Evolutionary conservation across 2,888 invertebrate genomes (phyloP), one percentile per base, ranked within the genome.

Genomic region (Pinctada fucata): DNA sequence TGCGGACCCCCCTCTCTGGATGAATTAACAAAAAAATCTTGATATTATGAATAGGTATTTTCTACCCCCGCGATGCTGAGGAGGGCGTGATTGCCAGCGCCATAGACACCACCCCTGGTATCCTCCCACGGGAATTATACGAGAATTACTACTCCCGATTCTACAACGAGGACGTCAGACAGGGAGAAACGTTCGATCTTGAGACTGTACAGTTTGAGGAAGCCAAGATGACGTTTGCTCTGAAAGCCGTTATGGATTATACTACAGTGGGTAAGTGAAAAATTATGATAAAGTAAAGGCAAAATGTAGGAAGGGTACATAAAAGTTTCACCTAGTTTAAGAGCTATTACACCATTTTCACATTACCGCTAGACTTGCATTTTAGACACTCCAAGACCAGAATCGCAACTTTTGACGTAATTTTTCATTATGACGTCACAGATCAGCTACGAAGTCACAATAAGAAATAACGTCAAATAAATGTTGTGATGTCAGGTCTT

Each of bases 11-110:
- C 31, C 31, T n/a, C n/a, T n/a, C n/a, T n/a, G n/a, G 31, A 31
- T 31, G 31, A 31, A 31, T 31, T 31, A 31, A 31, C 31, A 31
- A 31, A 31, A 31, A 31, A 31, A 31, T 31, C 31, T 31, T 31
- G 31, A 31, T 31, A 31, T 31, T 31, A 31, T 31, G 31, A 31
- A 31, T 31, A 31, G 31, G 31, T 31, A 82, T 92, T 3, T 91
- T 91, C 78, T 89, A 91, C 78, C 84, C 87, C 0, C 75, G 83
- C 49, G 73, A 31, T 5, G 81, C 87, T 0, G 79, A 80, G 3
- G 84, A 84, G n/a, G 90, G 90, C 45, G 87, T 90, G 3, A 84
- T 91, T n/a, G 87, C 87, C 3, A 86, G 85, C 68, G 84, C 90
- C 4, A 86, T 82, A 2, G 70, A 80, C 3, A 85, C 75, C 2